Base-by-base conservation (phyloP, 2,797 vertebrate genomes). In the Halcyon leucocephala region DNA sequence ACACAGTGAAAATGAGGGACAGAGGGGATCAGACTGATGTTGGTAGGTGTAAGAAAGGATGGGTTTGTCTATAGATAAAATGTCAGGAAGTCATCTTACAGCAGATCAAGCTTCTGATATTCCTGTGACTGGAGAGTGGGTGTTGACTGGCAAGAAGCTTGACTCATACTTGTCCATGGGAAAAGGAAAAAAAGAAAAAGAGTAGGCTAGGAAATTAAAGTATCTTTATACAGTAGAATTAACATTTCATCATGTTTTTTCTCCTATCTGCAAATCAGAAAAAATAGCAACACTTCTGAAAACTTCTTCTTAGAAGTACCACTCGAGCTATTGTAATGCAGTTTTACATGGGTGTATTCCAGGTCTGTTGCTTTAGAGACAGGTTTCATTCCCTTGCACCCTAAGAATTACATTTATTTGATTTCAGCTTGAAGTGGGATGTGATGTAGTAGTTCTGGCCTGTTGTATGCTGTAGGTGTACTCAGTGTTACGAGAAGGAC, bases 111-210 rank as follows among this genome's bases (percentile, higher is more conserved):
- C 78, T 95, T 90, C 70, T 91, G 89, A 88, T 95, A 95, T 91
- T 96, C 89, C 90, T 96, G 80, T 94, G 93, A 96, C 93, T 95
- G 72, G 19, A 66, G 87, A 84, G 93, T 96, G 48, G 96, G 95
- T 67, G 93, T 94, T 96, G 96, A 96, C 85, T 95, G 85, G 91
- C 89, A 96, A 94, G 87, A 91, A 91, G 55, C 86, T 96, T 93
- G 95, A 97, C 85, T 96, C 95, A 94, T 95, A 58, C 51, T 94
- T 84, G 58, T 93, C 91, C 85, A 88, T 65, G 66, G 83, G 26
- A 55, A 49, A 48, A 70, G 28, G 12, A n/a, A n/a, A 13, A 7
- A 11, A 16, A 28, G 10, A 35, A 22, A 54, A 78, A 33, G 76
- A 89, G 82, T 90, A 89, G 80, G 73, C 76, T 93, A 86, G 51